Evolutionary conservation across 2,888 invertebrate species (phyloP).

Genomic region (Hartigia nigra): DNA sequence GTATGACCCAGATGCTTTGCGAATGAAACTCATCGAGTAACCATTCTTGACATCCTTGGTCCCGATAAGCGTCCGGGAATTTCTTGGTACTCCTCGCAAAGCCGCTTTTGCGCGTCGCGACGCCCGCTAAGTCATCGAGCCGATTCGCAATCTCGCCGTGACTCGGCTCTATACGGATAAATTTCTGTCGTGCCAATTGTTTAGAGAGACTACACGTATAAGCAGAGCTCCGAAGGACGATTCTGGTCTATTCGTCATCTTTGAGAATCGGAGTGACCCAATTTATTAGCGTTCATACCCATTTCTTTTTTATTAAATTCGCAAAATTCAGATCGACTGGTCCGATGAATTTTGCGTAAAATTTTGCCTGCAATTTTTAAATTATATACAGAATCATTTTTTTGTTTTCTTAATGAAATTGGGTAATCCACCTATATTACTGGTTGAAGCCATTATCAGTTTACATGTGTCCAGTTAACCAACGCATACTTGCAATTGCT

Average conservation of each 20-base stretch:
- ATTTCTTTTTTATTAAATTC: background rate
- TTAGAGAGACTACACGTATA: background rate
- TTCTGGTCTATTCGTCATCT: background rate
- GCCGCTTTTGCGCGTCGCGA: background rate
- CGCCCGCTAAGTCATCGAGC: background rate
- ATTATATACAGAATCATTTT: too few species aligned
- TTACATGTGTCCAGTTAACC: background rate
- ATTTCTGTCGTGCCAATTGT: background rate
- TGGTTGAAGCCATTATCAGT: background rate
- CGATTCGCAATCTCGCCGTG: background rate
- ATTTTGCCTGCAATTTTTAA: too few species aligned
- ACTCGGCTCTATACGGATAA: background rate
- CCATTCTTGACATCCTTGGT: conserved; percentile 44
- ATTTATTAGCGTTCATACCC: background rate
- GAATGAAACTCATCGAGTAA: conserved; percentile 38
- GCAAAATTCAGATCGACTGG: background rate
- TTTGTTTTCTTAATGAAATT: background rate
- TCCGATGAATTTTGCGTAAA: too few species aligned
- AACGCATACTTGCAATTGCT: background rate
- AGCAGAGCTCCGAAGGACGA: background rate
- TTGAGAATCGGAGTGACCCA: background rate
- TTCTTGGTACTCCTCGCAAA: background rate
- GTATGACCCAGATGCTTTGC: conserved; percentile 46
- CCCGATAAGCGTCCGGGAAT: conserved; percentile 26
- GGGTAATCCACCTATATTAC: background rate